These are phyloP conservation scores for Caenorhabditis briggsae DNA, from an alignment of 1,140 invertebrate species.

Conservation along the genomic window DNA sequence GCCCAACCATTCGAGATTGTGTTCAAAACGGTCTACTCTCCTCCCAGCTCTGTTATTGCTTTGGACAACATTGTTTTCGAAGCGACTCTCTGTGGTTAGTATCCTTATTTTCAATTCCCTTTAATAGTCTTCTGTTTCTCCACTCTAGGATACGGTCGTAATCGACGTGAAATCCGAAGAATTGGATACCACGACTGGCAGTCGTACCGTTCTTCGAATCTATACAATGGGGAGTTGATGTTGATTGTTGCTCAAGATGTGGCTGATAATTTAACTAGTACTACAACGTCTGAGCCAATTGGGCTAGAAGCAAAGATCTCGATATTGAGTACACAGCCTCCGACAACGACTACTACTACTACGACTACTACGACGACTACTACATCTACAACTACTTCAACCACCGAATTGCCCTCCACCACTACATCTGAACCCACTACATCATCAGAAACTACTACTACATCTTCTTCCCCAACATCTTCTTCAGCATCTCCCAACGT, in stretches of 20 bases:
- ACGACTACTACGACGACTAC: not conserved
- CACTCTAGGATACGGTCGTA: conserved; percentile 41
- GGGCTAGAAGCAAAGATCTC: not conserved
- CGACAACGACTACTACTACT: conserved; percentile 28
- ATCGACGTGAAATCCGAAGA: conserved; percentile 39
- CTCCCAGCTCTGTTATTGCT: conserved; percentile 62
- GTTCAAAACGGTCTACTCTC: conserved; percentile 41
- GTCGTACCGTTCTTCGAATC: conserved; percentile 16
- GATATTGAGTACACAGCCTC: not conserved
- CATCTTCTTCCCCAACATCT: not conserved
- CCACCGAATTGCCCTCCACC: not conserved
- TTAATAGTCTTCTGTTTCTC: not conserved
- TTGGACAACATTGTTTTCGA: conserved; percentile 64
- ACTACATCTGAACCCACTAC: not conserved
- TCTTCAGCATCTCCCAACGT: not conserved
- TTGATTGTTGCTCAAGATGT: conserved; percentile 32
- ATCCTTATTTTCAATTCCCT: not conserved
- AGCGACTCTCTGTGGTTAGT: conserved; percentile 65
- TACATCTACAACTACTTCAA: not conserved
- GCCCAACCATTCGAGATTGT: conserved; percentile 67
- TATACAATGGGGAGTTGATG: conserved; percentile 53
- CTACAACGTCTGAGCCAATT: not conserved
- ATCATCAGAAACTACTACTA: not conserved
- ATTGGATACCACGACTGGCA: conserved; percentile 50
- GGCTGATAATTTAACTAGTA: not conserved